Percentiles rank a stretch among this genome's conserved stretches.
Evolutionary conservation across 2,113 vertebrate species (phyloP).

Genomic region (Rhombomys opimus): DNA sequence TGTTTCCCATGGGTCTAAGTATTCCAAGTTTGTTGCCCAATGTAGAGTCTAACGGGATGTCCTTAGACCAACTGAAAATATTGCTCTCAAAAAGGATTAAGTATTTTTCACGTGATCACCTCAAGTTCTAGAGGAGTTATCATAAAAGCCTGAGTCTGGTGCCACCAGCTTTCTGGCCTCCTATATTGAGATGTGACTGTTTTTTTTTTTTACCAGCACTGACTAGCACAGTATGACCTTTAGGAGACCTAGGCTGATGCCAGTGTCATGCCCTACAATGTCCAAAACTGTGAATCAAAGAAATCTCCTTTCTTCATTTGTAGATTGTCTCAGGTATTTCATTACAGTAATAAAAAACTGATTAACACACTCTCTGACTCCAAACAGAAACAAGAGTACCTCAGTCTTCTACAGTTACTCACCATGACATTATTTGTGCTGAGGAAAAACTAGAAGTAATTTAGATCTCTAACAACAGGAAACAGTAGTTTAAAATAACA

Average conservation of each 20-base stretch:
- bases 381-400: not conserved
- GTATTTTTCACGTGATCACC: not conserved
- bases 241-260: not conserved
- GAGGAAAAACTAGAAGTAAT: conserved; percentile 26
- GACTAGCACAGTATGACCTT: not conserved
- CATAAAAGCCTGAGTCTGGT: not conserved
- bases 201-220: not conserved
- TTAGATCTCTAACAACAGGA: not conserved
- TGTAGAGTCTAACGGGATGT: not conserved
- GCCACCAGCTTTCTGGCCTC: not conserved
- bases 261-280: not conserved
- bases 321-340: not conserved
- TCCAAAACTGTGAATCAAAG: not conserved
- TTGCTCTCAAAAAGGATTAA: not conserved
- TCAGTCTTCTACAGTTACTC: not conserved
- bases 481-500: conserved; percentile 14
- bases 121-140: not conserved
- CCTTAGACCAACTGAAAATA: not conserved
- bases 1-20: not conserved
- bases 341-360: not conserved
- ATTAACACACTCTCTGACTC: not conserved
- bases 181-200: not conserved
- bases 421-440: not conserved
- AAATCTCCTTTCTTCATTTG: not conserved
- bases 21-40: not conserved